Conservation (phyloP, 2,797 vertebrate species). For the Alosa sapidissima region DNA sequence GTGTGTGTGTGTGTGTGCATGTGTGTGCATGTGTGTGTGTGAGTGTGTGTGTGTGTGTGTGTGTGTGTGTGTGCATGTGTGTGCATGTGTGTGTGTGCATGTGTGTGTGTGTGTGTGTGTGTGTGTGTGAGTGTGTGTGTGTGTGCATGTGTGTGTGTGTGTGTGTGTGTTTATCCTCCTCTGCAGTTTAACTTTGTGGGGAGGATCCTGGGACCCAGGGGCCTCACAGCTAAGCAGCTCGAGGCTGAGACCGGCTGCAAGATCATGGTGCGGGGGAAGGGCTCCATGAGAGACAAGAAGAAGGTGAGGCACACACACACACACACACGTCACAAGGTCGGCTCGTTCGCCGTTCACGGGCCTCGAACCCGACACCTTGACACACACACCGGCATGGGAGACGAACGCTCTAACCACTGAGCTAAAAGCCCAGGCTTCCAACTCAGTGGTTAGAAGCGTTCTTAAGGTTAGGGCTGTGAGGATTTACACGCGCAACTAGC, state of each 20-base stretch:
- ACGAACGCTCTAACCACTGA: no score
- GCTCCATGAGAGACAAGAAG: slow-evolving; percentile 95
- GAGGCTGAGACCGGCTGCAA: slow-evolving; percentile 94
- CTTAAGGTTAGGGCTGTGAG: no score
- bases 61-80: slow-evolving; percentile 11
- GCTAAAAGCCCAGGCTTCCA: no score
- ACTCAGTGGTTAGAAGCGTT: no score
- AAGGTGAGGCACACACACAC: slow-evolving; percentile 76
- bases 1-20: slow-evolving; percentile 13
- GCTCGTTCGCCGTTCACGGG: no score
- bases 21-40: slow-evolving; percentile 44
- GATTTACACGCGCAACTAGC: background rate
- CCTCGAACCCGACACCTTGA: no score
- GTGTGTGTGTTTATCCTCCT: slow-evolving; percentile 14
- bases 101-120: background rate
- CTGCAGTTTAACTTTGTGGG: slow-evolving; percentile 93
- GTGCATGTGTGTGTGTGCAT: slow-evolving; percentile 35
- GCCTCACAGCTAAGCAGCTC: slow-evolving; percentile 91
- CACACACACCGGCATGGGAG: no score
- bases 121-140: slow-evolving; percentile 3
- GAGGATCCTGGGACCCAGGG: slow-evolving; percentile 90
- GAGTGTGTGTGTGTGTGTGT: slow-evolving; percentile 38
- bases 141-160: slow-evolving; percentile 44
- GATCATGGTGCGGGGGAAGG: slow-evolving; percentile 94
- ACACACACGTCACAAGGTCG: background rate